Conservation (phyloP, 2,797 vertebrate genomes). For the Myioborus melanocephalus region DNA sequence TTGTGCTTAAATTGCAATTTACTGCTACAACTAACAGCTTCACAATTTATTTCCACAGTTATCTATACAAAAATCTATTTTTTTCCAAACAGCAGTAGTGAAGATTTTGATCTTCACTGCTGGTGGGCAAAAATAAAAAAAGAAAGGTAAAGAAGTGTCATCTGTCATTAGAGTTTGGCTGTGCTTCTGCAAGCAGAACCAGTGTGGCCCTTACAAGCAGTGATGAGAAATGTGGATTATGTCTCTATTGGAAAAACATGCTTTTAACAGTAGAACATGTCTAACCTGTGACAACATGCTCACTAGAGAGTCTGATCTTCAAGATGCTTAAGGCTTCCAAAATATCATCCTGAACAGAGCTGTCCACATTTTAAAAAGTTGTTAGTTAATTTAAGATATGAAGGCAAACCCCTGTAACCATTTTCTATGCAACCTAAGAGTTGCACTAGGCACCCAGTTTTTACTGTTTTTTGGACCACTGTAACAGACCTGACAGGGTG, state of each 20-base stretch:
- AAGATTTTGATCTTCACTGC: not conserved
- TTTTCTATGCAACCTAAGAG: not conserved
- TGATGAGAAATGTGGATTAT: not conserved
- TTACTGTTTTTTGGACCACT: not conserved
- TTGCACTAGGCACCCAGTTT: not conserved
- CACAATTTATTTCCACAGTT: not conserved
- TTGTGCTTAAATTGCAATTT: not conserved
- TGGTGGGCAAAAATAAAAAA: not conserved
- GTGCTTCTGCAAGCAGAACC: not conserved
- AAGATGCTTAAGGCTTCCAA: not conserved
- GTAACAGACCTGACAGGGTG: not conserved
- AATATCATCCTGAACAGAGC: not conserved
- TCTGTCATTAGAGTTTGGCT: not conserved
- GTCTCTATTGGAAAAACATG: not conserved
- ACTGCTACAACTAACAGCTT: not conserved
- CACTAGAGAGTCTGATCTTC: not conserved
- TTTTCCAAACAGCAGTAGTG: not conserved
- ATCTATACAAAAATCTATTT: not conserved
- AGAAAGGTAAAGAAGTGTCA: not conserved
- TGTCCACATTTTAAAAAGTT: not conserved
- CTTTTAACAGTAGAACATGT: not conserved
- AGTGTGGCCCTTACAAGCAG: not conserved
- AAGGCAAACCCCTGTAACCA: not conserved
- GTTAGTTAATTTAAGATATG: not conserved
- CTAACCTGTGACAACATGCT: rapidly evolving